phyloP scores from a whole-genome alignment of 1,140 invertebrate genomes.

The Holotrichia oblita region DNA sequence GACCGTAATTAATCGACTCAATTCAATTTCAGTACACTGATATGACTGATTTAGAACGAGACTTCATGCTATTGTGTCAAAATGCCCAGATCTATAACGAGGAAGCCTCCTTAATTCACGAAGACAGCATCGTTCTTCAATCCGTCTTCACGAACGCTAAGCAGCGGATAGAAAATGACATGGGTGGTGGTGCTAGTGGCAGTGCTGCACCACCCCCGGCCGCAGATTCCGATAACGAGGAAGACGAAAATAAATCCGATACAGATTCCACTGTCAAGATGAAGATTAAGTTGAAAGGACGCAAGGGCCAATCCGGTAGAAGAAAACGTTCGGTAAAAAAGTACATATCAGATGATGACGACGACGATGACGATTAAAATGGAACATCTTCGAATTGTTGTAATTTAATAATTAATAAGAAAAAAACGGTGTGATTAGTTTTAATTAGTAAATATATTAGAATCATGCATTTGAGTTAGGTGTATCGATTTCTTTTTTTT shows the following conservation, averaged over 20 bases:
- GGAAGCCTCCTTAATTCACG: constrained; percentile 94
- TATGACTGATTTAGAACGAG: constrained; percentile 89
- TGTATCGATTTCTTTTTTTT: no score
- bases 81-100: constrained; percentile 98
- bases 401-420: neutral
- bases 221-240: constrained; percentile 61
- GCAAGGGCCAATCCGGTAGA: constrained; percentile 61
- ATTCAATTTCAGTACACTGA: constrained; percentile 76
- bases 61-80: constrained; percentile 93
- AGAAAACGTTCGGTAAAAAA: constrained; percentile 74
- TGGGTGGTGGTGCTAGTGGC: constrained; percentile 51
- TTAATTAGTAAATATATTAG: neutral
- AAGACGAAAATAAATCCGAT: constrained; percentile 65
- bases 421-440: constrained; percentile 10
- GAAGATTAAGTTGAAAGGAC: constrained; percentile 70
- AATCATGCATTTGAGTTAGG: no score
- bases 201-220: constrained; percentile 57
- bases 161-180: constrained; percentile 75
- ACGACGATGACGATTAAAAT: constrained; percentile 73
- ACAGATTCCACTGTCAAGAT: constrained; percentile 71
- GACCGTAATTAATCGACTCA: no score
- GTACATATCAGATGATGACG: constrained; percentile 80
- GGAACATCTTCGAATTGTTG: neutral
- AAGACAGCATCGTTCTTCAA: constrained; percentile 93
- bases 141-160: constrained; percentile 83